These are phyloP conservation scores for Anguilla anguilla DNA, from an alignment of 2,797 vertebrate genomes.

Conservation along the genomic window DNA sequence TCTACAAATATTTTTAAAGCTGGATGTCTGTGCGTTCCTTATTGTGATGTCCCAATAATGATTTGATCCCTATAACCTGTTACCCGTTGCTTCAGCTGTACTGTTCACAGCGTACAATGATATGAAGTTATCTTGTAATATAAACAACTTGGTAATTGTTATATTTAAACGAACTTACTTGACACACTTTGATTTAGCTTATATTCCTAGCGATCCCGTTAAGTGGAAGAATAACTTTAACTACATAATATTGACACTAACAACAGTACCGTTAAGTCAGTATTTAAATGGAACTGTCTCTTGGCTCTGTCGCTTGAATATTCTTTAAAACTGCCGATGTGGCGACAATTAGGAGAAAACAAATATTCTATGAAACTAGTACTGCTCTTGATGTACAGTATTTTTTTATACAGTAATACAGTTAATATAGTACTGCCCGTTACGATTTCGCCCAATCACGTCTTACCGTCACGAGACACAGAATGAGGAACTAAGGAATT, in stretches of 20 bases:
- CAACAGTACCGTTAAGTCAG: neutral
- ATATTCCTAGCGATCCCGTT: neutral
- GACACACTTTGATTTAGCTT: neutral
- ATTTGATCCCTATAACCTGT: neutral
- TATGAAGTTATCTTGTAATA: neutral
- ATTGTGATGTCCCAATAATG: neutral
- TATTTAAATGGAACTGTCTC: neutral
- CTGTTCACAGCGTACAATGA: neutral
- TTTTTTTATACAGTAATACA: neutral
- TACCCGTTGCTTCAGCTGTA: neutral
- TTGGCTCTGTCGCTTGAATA: neutral
- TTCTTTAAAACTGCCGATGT: neutral
- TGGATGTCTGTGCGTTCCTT: neutral
- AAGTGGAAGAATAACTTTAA: neutral
- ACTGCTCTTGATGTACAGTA: neutral
- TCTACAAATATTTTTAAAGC: neutral
- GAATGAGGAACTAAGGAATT: neutral
- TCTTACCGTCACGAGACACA: conserved; percentile 17
- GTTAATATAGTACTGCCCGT: neutral
- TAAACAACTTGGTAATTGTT: neutral
- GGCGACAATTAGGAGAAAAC: neutral
- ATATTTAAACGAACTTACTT: neutral
- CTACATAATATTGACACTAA: neutral
- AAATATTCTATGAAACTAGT: neutral
- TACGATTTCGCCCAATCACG: neutral